A percentile compares a stretch with the other conserved stretches of the same genome.
Conservation (phyloP, 1,140 invertebrate genomes). For the Cheumatopsyche charites region DNA sequence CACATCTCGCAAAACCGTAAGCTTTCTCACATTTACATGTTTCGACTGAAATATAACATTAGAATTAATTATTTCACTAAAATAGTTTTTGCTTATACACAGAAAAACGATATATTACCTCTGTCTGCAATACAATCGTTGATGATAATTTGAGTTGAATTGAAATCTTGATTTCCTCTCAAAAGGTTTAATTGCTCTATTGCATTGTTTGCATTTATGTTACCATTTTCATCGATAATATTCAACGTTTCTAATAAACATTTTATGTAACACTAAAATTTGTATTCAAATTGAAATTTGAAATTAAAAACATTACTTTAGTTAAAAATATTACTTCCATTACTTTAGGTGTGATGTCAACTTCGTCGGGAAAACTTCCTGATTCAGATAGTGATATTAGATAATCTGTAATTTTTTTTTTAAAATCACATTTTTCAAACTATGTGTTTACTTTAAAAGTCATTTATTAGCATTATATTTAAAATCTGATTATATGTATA, state of each 20-base stretch:
- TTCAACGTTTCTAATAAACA: neutral
- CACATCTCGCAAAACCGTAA: constrained; percentile 55
- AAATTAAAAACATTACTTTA: neutral
- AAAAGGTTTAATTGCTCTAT: neutral
- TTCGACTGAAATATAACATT: constrained; percentile 52
- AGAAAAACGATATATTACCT: neutral
- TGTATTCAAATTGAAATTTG: neutral
- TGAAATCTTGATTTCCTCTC: constrained; percentile 4
- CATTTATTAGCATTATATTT: too few relatives aligned
- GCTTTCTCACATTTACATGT: constrained; percentile 54
- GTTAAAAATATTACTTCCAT: constrained; percentile 6
- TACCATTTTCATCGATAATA: neutral
- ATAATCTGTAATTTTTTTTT: constrained; percentile 53
- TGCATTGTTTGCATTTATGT: neutral
- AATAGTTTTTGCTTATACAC: too few relatives aligned
- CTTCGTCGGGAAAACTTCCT: constrained; percentile 58
- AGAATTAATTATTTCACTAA: neutral
- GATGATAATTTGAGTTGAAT: neutral
- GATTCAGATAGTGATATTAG: constrained; percentile 53
- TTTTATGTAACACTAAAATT: constrained; percentile 8
- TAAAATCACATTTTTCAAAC: too few relatives aligned
- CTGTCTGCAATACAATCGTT: neutral
- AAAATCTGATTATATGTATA: too few relatives aligned
- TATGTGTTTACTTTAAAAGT: too few relatives aligned
- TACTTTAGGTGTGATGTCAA: constrained; percentile 56